Conservation (phyloP, 2,888 invertebrate species). For the Nomada goodeniana region DNA sequence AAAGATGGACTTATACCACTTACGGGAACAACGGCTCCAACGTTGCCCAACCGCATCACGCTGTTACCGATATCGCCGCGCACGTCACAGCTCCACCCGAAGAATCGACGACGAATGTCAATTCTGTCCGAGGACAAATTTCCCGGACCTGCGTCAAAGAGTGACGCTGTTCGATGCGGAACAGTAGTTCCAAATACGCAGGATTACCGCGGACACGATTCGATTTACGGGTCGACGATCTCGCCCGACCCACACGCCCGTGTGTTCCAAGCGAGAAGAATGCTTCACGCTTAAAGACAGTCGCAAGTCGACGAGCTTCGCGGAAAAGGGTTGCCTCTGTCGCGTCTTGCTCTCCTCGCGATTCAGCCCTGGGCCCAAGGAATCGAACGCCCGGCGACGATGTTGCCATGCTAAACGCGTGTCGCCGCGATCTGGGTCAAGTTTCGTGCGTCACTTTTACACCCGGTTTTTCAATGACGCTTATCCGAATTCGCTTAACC, state of each 20-base stretch:
- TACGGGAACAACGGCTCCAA: too few relatives aligned
- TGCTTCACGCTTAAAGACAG: background rate
- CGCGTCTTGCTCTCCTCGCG: background rate
- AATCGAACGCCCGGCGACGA: slow-evolving; percentile 34
- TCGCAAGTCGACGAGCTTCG: slow-evolving; percentile 1
- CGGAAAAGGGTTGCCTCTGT: background rate
- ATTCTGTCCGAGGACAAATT: too few relatives aligned
- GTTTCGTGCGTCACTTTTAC: slow-evolving; percentile 62
- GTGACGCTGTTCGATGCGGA: too few relatives aligned
- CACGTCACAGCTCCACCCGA: too few relatives aligned
- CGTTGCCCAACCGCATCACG: too few relatives aligned
- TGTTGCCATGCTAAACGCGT: slow-evolving; percentile 61
- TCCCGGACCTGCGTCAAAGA: too few relatives aligned
- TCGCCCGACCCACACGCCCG: background rate
- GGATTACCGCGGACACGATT: background rate
- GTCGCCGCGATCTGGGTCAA: slow-evolving; percentile 66
- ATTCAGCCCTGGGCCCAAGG: slow-evolving; percentile 19
- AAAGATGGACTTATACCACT: too few relatives aligned
- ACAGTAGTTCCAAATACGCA: too few relatives aligned
- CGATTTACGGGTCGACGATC: background rate
- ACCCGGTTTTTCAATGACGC: slow-evolving; percentile 49
- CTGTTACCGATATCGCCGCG: too few relatives aligned
- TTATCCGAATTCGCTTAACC: slow-evolving; percentile 30
- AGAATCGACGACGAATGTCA: too few relatives aligned
- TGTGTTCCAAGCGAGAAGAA: background rate